These are phyloP conservation scores for Geodia barretti DNA, from an alignment of 37 sponge, comb jelly and placozoan species.

Conservation along the genomic window DNA sequence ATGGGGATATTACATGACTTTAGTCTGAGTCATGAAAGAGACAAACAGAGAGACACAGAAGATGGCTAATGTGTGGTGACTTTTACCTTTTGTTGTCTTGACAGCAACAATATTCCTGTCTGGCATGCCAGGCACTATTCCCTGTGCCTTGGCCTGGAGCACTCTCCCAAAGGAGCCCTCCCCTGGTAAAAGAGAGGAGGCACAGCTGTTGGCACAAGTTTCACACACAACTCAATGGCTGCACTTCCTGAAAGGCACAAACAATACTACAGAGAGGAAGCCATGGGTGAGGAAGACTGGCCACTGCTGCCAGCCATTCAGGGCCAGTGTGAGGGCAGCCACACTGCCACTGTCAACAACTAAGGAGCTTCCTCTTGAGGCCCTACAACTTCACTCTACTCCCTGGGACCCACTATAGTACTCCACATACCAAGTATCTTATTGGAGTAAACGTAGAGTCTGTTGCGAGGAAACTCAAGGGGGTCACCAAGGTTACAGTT, in stretches of 20 bases:
- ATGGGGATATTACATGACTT: too few species aligned
- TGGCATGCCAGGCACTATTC: constrained; percentile 43
- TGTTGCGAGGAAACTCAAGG: constrained; percentile 46
- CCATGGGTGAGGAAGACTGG: too few species aligned
- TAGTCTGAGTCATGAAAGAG: too few species aligned
- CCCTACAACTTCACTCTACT: background rate
- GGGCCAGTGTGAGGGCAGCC: too few species aligned
- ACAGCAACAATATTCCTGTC: constrained; percentile 62
- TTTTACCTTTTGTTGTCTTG: constrained; percentile 64
- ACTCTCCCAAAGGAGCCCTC: constrained; percentile 73
- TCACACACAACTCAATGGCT: background rate
- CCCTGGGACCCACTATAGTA: background rate
- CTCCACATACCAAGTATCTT: background rate
- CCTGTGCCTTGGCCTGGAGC: constrained; percentile 56
- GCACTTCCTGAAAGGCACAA: too few species aligned
- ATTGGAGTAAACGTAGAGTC: constrained; percentile 14
- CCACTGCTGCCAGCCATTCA: too few species aligned
- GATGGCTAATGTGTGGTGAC: background rate
- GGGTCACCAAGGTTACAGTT: constrained; percentile 4
- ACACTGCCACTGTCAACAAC: too few species aligned
- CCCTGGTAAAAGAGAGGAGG: too few species aligned
- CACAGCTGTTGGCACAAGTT: too few species aligned
- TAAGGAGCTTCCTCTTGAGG: background rate
- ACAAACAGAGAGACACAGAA: too few species aligned
- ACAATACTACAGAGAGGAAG: too few species aligned